Percentiles rank a stretch among this genome's conserved stretches.
Evolutionary conservation across 2,888 invertebrate species (phyloP).

Genomic region (Scaptomyza reducta): DNA sequence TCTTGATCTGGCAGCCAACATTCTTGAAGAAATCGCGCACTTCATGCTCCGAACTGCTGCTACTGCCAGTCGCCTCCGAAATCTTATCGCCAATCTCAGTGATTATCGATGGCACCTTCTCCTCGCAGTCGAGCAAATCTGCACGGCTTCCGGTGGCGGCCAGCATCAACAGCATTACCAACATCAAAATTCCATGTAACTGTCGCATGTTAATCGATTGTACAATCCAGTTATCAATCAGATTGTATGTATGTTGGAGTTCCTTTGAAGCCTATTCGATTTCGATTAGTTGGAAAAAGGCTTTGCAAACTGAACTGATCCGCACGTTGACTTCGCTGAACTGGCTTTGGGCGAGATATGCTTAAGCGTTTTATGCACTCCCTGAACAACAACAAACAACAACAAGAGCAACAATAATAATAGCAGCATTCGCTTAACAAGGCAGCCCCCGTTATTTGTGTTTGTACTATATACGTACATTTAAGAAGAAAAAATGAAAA

Average conservation of each 20-base stretch:
- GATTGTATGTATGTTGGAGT: neutral
- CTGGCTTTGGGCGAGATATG: conserved; percentile 53
- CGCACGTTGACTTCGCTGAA: conserved; percentile 32
- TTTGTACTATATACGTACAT: neutral
- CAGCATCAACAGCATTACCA: conserved; percentile 49
- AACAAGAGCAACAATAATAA: conserved; percentile 8
- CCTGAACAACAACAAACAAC: conserved; percentile 14
- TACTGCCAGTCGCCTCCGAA: conserved; percentile 49
- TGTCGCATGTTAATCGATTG: conserved; percentile 20
- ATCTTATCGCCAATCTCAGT: conserved; percentile 65
- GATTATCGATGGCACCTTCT: conserved; percentile 59
- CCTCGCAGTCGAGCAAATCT: conserved; percentile 78
- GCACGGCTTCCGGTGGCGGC: conserved; percentile 40
- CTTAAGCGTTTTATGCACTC: conserved; percentile 42
- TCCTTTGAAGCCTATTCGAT: conserved; percentile 21
- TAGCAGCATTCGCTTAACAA: conserved; percentile 19
- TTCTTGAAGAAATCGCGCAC: conserved; percentile 78
- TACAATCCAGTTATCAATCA: neutral
- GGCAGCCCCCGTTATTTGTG: conserved; percentile 36
- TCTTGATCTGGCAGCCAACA: conserved; percentile 79
- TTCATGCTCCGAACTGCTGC: conserved; percentile 69
- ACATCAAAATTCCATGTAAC: conserved; percentile 31
- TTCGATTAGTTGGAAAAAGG: neutral
- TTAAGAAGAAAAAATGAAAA: neutral
- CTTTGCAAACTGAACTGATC: conserved; percentile 61